A percentile compares a stretch with the other conserved stretches of the same genome.
These are phyloP conservation scores for Oenanthe oenanthe DNA, from an alignment of 2,113 vertebrate genomes.

Conservation along the genomic window DNA sequence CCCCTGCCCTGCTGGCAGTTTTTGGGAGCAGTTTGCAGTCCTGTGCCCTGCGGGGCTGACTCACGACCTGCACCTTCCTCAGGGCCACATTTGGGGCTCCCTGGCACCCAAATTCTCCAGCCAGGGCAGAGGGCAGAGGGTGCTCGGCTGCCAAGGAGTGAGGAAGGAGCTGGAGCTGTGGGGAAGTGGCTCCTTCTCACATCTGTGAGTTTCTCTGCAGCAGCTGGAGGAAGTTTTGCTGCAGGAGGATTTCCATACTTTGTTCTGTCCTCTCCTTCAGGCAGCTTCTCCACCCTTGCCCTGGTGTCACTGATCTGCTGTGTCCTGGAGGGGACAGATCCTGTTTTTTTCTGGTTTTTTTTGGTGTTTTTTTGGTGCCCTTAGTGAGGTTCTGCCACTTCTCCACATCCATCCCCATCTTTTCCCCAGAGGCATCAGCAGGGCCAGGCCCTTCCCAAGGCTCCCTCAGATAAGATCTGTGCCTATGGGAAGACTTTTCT, in stretches of 20 bases:
- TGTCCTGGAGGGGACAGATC: not conserved
- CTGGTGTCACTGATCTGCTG: not conserved
- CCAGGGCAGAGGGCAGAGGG: not conserved
- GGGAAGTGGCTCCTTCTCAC: not conserved
- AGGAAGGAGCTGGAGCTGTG: not conserved
- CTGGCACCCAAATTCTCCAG: not conserved
- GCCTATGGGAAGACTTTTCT: not conserved
- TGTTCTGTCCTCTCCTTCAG: not conserved
- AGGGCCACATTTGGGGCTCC: not conserved
- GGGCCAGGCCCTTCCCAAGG: fast-evolving
- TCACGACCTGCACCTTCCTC: not conserved
- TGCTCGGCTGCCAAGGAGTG: fast-evolving
- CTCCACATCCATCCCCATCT: not conserved
- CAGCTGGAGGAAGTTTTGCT: not conserved
- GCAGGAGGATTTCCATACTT: not conserved
- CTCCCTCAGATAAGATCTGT: not conserved
- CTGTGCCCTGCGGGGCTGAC: not conserved
- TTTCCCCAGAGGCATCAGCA: not conserved
- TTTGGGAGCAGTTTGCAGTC: not conserved
- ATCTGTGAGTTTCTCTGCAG: fast-evolving
- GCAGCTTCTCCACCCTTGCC: not conserved
- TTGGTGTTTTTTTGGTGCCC: not conserved
- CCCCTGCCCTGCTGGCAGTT: not conserved
- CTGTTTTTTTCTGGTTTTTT: too few relatives aligned
- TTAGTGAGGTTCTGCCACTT: not conserved